These are phyloP conservation scores for Aphidius colemani DNA, from an alignment of 2,888 invertebrate species.

Conservation along the genomic window DNA sequence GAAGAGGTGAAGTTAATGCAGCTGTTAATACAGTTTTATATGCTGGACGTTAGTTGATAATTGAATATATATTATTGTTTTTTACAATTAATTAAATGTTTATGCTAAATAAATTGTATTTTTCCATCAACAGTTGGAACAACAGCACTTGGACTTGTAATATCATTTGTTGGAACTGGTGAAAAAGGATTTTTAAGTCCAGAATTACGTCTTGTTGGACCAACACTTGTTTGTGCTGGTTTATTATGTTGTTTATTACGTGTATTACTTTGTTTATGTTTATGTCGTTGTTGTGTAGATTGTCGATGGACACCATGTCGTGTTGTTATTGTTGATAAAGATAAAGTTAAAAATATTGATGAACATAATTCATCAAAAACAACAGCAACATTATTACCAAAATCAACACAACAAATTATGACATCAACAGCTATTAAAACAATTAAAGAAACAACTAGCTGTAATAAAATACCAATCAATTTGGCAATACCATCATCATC, in stretches of 20 bases:
- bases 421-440: constrained; percentile 38
- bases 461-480: constrained; percentile 28
- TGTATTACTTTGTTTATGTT: constrained; percentile 82
- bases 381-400: constrained; percentile 34
- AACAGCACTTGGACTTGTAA: constrained; percentile 82
- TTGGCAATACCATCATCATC: constrained; percentile 29
- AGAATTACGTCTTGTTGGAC: constrained; percentile 84
- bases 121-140: constrained; percentile 64
- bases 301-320: constrained; percentile 64
- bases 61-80: no score
- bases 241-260: constrained; percentile 82
- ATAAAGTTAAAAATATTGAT: constrained; percentile 38
- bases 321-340: constrained; percentile 40
- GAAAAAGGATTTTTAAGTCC: constrained; percentile 88
- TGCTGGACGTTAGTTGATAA: constrained; percentile 65
- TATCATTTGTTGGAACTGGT: constrained; percentile 88
- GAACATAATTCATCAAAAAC: constrained; percentile 28
- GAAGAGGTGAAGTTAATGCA: constrained; percentile 74
- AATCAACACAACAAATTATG: constrained; percentile 35
- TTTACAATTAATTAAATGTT: no score
- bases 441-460: constrained; percentile 32
- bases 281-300: constrained; percentile 76
- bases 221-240: constrained; percentile 78
- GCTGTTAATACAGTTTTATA: constrained; percentile 84
- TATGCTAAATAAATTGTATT: no score